Conservation (phyloP, 2,888 invertebrate species). For the Hypena proboscidalis region DNA sequence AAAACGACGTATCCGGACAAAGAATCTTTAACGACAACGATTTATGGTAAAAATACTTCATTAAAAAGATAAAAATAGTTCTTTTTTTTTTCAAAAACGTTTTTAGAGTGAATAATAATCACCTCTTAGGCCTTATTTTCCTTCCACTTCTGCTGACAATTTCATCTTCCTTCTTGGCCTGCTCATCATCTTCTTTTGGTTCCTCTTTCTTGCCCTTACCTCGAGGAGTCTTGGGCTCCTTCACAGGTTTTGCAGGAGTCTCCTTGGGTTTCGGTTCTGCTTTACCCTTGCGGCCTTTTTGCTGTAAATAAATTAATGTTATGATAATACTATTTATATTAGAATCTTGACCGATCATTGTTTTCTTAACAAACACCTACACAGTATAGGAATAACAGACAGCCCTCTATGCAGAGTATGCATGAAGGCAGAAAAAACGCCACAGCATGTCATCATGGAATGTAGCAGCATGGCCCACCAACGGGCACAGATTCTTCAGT, state of each 20-base stretch:
- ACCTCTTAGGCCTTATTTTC: slow-evolving; percentile 89
- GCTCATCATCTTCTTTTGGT: slow-evolving; percentile 56
- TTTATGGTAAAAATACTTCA: no score
- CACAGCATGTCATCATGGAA: not conserved
- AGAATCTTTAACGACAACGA: no score
- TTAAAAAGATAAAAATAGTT: no score
- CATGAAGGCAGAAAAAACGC: not conserved
- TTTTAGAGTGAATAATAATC: no score
- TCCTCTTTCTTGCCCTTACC: slow-evolving; percentile 70
- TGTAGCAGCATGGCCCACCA: no score
- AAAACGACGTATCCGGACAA: no score
- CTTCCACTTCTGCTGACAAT: slow-evolving; percentile 89
- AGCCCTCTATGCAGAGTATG: not conserved
- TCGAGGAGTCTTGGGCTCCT: slow-evolving; percentile 71
- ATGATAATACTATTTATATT: no score
- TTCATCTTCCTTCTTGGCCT: slow-evolving; percentile 74
- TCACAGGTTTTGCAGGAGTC: slow-evolving; percentile 52
- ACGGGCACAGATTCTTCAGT: no score
- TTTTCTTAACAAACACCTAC: no score
- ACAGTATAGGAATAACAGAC: no score
- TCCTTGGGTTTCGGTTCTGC: slow-evolving; percentile 45
- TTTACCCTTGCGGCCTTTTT: slow-evolving; percentile 60
- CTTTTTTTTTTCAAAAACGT: no score
- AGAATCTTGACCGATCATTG: no score
- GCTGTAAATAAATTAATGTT: slow-evolving; percentile 20